Base-by-base conservation (phyloP, 2,113 vertebrate species). In the Gambusia holbrooki region DNA sequence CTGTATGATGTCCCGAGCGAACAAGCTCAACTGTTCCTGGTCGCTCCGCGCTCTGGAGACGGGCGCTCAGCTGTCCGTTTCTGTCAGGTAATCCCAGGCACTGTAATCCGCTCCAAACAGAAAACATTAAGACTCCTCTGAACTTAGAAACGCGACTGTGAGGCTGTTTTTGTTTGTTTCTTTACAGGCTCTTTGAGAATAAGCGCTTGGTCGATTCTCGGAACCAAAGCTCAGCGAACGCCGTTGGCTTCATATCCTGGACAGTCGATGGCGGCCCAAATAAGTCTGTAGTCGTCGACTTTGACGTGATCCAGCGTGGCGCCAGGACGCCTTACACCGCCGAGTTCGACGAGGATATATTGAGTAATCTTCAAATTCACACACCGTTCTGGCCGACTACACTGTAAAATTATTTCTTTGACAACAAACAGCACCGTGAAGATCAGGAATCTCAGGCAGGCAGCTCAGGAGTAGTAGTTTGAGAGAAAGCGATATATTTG, bases 21-120 rank as follows among this genome's bases (percentile, higher is more conserved):
- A 85, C 30, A 0, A 17, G 2, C 79, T 92, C 33, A 89, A 87
- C 85, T 93, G 92, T 74, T 90, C 89, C 64, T 90, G 87, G 90
- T 48, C 75, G 8, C 69, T 87, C n/a, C 1, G 9, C 17, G 29
- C 60, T 27, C 65, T 73, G 29, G n/a, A 54, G 3, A 1, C 60
- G 3, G 77, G 83, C 0, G 3, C 30, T 35, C 69, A 71, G 37
- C 64, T 91, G 15, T 80, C 48, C 27, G 66, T 78, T 30, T 19
- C 0, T 1, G 69, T 88, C 35, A 90, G 82, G 90, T 92, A 77
- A 54, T 25, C 51, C 25, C 5, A 7, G 8, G 5, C 5, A 54
- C 2, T 10, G 22, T 25, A 32, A 63, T 11, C 29, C 29, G 17
- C 29, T 62, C 3, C 17, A 29, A 62, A 29, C 27, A 62, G 3